Evolutionary conservation across 2,797 vertebrate species (phyloP).

Genomic region (Balearica regulorum): DNA sequence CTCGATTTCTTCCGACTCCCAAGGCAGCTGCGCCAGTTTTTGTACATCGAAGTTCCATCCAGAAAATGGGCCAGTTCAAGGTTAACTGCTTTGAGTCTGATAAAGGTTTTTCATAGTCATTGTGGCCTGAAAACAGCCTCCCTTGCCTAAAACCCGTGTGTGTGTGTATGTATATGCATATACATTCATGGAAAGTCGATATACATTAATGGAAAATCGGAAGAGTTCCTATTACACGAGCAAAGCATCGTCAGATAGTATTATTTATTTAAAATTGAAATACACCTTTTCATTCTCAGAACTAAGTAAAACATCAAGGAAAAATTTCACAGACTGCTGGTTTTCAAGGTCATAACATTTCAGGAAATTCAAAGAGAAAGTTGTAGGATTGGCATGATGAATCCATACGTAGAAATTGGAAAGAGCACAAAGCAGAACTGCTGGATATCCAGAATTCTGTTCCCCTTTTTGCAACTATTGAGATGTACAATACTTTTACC

Average conservation of each 20-base stretch:
- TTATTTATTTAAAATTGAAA: neutral
- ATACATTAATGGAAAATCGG: neutral
- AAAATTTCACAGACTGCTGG: neutral
- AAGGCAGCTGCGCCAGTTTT: neutral
- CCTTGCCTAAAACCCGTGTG: neutral
- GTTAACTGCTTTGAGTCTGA: neutral
- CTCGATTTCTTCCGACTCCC: no score
- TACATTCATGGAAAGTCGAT: neutral
- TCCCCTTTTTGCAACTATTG: neutral
- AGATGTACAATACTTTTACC: neutral
- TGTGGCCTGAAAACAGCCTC: neutral
- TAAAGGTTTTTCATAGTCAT: neutral
- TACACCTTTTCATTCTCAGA: neutral
- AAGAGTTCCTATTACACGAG: neutral
- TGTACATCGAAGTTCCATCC: neutral
- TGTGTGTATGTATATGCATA: neutral
- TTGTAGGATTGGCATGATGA: neutral
- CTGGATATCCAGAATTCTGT: neutral
- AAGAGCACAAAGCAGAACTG: neutral
- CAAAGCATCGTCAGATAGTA: neutral
- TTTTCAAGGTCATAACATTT: neutral
- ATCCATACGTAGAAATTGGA: neutral
- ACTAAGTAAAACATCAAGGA: neutral
- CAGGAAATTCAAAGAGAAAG: neutral
- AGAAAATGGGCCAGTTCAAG: neutral